These are phyloP conservation scores for Epizoanthus scotinus DNA, from an alignment of 92 coral and sea anemone species.

Conservation along the genomic window DNA sequence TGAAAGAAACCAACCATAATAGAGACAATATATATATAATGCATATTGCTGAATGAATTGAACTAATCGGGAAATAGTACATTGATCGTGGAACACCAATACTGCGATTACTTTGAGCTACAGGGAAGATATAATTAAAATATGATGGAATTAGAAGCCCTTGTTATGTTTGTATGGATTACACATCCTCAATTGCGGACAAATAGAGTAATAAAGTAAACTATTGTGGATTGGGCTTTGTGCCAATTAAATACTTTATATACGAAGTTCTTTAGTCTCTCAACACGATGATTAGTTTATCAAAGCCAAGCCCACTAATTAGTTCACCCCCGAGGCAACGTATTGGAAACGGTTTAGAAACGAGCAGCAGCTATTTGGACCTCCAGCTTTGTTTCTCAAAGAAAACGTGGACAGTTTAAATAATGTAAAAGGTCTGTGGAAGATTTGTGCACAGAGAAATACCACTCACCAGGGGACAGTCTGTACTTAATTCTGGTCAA, in stretches of 20 bases:
- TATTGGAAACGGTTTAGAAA: not conserved
- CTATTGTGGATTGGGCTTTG: not conserved
- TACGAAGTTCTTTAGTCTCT: conserved; percentile 40
- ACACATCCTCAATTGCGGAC: not conserved
- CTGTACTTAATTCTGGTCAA: conserved; percentile 14
- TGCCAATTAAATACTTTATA: not conserved
- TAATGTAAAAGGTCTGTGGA: not conserved
- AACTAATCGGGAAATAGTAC: conserved; percentile 17
- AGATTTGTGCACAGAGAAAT: not conserved
- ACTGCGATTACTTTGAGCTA: not conserved
- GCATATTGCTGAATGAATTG: conserved; percentile 26
- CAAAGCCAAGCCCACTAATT: conserved; percentile 27
- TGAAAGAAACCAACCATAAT: conserved; percentile 38
- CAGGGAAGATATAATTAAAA: not conserved
- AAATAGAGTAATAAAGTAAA: not conserved
- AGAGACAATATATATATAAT: not conserved
- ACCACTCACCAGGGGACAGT: not conserved
- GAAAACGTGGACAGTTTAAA: not conserved
- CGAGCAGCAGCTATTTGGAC: conserved; percentile 7
- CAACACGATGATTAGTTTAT: conserved; percentile 19
- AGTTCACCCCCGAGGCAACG: conserved; percentile 22
- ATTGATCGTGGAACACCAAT: conserved; percentile 20
- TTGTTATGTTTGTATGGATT: not conserved
- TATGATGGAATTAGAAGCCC: not conserved
- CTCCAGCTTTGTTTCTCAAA: conserved; percentile 24